phyloP scores from a whole-genome alignment of 2,888 invertebrate genomes.

The Diarsia dahlii region DNA sequence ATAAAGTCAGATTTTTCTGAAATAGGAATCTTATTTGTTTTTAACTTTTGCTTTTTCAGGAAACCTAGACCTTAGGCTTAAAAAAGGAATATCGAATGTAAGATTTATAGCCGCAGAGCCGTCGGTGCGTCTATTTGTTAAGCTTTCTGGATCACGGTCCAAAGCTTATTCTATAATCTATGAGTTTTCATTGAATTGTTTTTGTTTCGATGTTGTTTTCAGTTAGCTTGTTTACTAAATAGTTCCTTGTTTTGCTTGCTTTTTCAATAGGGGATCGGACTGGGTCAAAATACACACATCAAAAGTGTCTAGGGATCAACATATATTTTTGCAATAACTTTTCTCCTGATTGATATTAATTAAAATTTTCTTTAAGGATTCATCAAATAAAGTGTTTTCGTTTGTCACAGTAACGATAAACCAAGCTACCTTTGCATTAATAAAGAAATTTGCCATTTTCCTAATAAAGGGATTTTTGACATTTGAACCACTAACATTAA shows the following conservation, averaged over 20 bases:
- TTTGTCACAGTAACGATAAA: no score
- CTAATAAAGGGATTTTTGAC: no score
- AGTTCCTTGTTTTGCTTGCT: neutral
- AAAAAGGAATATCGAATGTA: conserved; percentile 9
- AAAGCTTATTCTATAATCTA: conserved; percentile 3
- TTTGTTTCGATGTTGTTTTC: conserved; percentile 1
- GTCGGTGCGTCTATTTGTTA: conserved; percentile 41
- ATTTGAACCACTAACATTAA: no score
- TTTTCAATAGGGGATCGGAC: no score
- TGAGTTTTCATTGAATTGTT: conserved; percentile 21
- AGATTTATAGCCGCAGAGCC: conserved; percentile 39
- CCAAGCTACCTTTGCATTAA: no score
- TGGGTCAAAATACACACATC: no score
- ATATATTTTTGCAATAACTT: no score
- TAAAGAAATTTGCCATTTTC: no score
- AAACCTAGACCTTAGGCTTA: conserved; percentile 4
- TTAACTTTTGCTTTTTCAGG: conserved; percentile 1
- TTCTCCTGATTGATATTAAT: no score
- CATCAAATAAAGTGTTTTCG: no score
- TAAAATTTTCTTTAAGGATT: no score
- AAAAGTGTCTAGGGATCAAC: no score
- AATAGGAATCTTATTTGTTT: neutral
- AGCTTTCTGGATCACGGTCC: conserved; percentile 17
- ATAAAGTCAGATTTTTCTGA: neutral
- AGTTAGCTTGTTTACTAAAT: neutral